A percentile compares a stretch with the other conserved stretches of the same genome.
Conservation (phyloP, 2,888 invertebrate genomes). For the Dermolepida albohirtum region DNA sequence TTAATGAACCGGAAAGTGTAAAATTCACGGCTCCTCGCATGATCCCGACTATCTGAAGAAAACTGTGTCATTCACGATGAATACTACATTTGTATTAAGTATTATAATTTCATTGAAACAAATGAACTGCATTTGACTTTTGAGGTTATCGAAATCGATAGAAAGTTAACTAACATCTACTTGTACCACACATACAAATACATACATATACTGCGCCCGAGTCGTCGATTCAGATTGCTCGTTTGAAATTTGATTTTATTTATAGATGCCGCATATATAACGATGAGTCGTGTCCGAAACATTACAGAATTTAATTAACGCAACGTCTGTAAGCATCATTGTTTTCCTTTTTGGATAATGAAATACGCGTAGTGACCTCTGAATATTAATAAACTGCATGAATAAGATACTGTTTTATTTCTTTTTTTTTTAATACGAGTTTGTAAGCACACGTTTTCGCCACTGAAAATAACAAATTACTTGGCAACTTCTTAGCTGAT, state of each 20-base stretch:
- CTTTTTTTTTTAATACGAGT: no score
- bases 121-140: conserved; percentile 1
- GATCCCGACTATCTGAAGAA: neutral
- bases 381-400: conserved; percentile 1
- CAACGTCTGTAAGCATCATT: neutral
- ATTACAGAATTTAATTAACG: conserved; percentile 15
- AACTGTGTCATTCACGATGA: conserved; percentile 6
- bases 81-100: no score
- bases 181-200: neutral
- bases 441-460: no score
- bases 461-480: no score
- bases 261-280: neutral
- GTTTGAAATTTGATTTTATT: neutral
- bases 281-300: neutral
- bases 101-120: neutral
- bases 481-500: no score
- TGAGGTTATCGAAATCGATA: neutral
- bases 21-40: neutral
- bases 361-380: neutral
- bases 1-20: conserved; percentile 14
- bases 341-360: conserved; percentile 8
- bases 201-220: neutral
- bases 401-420: neutral
- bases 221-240: no score
- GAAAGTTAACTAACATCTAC: neutral